These are phyloP conservation scores for Buathra laborator DNA, from an alignment of 2,888 invertebrate genomes.

Conservation along the genomic window DNA sequence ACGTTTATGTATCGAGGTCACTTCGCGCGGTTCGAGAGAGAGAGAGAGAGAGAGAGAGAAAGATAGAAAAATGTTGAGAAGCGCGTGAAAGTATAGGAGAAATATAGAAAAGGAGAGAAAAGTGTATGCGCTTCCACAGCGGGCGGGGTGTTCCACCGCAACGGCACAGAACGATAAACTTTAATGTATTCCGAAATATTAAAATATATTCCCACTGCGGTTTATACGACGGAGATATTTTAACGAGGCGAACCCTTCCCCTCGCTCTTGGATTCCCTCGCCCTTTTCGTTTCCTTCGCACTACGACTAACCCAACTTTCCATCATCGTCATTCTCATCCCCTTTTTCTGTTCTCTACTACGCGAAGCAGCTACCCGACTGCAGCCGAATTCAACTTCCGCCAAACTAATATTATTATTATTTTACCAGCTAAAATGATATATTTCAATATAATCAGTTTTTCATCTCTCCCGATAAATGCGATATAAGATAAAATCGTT, in stretches of 20 bases:
- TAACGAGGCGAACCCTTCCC: conserved; percentile 76
- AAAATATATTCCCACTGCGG: conserved; percentile 84
- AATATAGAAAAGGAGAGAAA: conserved; percentile 42
- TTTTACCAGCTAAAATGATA: conserved; percentile 34
- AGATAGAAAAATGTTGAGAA: conserved; percentile 22
- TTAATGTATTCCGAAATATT: conserved; percentile 85
- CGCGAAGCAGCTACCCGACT: conserved; percentile 12
- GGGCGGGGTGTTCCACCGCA: conserved; percentile 32
- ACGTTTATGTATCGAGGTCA: conserved; percentile 68
- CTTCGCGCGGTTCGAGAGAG: conserved; percentile 34
- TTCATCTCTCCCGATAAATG: background rate
- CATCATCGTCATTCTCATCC: conserved; percentile 21
- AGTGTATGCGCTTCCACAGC: conserved; percentile 29
- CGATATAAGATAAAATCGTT: background rate
- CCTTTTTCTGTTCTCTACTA: background rate
- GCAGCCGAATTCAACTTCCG: conserved; percentile 19
- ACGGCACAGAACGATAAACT: conserved; percentile 81
- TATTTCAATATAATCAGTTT: conserved; percentile 27
- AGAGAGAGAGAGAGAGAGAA: conserved; percentile 34
- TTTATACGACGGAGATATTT: conserved; percentile 82
- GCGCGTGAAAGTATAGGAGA: conserved; percentile 13
- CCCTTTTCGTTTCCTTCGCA: conserved; percentile 48
- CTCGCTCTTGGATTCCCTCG: background rate
- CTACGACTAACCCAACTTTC: conserved; percentile 47
- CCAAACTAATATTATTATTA: conserved; percentile 22